Conservation (phyloP, 2,113 vertebrate genomes). For the Antechinus stuartii region DNA sequence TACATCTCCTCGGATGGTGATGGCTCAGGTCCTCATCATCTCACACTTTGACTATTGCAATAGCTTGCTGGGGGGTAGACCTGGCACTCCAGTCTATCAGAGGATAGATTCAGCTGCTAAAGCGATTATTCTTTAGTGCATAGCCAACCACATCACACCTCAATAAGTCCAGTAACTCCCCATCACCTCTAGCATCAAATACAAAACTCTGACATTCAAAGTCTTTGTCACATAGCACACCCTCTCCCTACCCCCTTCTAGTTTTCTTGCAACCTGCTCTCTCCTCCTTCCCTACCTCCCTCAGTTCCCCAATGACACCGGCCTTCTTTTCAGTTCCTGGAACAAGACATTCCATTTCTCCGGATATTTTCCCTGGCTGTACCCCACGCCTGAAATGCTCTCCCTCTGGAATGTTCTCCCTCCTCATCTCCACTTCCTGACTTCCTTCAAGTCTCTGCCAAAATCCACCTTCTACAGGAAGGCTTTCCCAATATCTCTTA, state of each 20-base stretch:
- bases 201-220: background rate
- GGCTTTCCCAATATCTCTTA: background rate
- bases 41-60: background rate
- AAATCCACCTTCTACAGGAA: background rate
- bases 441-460: background rate
- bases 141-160: background rate
- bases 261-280: background rate
- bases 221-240: background rate
- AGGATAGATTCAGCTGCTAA: background rate
- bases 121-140: background rate
- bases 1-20: background rate
- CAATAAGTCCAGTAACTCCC: background rate
- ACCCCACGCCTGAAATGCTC: background rate
- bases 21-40: background rate
- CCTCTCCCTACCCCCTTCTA: background rate
- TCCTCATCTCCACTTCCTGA: background rate
- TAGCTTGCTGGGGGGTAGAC: background rate
- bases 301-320: background rate
- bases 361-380: background rate
- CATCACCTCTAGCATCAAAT: background rate
- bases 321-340: background rate
- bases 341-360: background rate
- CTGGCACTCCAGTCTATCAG: background rate
- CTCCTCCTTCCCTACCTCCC: background rate
- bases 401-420: background rate